phyloP scores from a whole-genome alignment of 2,888 invertebrate genomes.

The Agrochola lota region DNA sequence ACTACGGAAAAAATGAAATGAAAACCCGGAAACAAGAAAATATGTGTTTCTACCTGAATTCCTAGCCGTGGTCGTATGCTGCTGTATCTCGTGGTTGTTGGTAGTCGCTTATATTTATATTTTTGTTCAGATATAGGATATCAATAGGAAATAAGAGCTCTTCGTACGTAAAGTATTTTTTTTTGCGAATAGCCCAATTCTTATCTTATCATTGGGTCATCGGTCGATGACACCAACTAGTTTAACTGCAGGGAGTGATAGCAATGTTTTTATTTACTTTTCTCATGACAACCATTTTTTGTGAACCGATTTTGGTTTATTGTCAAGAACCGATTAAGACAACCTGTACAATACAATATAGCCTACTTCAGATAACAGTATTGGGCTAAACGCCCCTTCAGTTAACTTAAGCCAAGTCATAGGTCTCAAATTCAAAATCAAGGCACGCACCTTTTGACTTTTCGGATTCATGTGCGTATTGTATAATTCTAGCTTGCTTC shows the following conservation, averaged over 20 bases:
- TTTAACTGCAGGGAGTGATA: constrained; percentile 22
- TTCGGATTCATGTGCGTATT: too few relatives aligned
- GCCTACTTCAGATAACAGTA: background rate
- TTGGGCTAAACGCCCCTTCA: background rate
- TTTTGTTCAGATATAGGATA: background rate
- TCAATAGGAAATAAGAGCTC: background rate
- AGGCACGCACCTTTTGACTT: too few relatives aligned
- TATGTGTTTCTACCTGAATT: background rate
- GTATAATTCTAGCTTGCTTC: too few relatives aligned
- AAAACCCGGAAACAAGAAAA: background rate
- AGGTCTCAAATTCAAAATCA: too few relatives aligned
- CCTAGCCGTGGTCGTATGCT: background rate
- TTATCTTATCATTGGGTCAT: constrained; percentile 31
- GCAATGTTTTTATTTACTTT: constrained; percentile 34
- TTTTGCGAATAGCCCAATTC: background rate
- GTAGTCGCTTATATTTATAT: background rate
- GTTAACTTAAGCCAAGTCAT: too few relatives aligned
- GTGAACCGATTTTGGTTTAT: background rate
- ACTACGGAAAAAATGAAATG: background rate
- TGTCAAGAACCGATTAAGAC: background rate
- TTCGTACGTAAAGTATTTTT: background rate
- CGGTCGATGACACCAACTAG: constrained; percentile 21
- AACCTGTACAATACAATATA: background rate
- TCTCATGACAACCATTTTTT: constrained; percentile 19
- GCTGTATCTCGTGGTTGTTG: background rate